Evolutionary conservation across 2,888 invertebrate genomes (phyloP), one percentile per base, ranked within the genome.

Genomic region (Tiphia femorata): DNA sequence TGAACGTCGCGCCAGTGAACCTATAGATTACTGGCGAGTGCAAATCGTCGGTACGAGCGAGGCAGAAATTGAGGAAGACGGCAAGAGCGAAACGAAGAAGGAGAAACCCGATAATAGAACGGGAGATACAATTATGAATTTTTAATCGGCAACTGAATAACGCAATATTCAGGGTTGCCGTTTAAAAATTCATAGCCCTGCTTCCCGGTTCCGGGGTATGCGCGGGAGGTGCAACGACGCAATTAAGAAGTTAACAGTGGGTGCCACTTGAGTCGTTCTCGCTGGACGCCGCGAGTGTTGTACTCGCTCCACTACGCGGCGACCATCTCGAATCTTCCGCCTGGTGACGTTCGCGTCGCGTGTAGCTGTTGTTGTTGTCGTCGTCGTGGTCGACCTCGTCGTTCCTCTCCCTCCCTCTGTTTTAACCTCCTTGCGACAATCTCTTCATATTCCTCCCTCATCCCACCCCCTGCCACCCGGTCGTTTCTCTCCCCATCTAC

Each of bases 231-330:
- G 53, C 50, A 17, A 56, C 70, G 35, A 61, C 52, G 53, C 56
- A 59, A 66, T 70, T 66, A 66, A 57, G 58, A 66, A 62, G 65
- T 63, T 63, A 46, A 58, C 52, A 33, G 12, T 14, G 33, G n/a
- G n/a, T n/a, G 33, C 12, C 33, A 33, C 33, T 23, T 21, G 41
- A 5, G 6, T 5, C 33, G 33, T 33, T 33, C 33, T 4, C 4
- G 33, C 33, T 8, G 25, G 8, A 25, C 25, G 25, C 6, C 33
- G 20, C 38, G 12, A 4, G 41, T 37, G 14, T 41, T 16, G 12
- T 14, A 33, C 44, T 17, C 6, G 20, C 43, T 25, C 21, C 2
- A 21, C 29, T 30, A 16, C 35, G 33, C 23, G 8, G 46, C 23
- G 21, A 17, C 17, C 5, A 3, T 17, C 6, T n/a, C n/a, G n/a